A percentile compares a stretch with the other conserved stretches of the same genome.
phyloP scores from a whole-genome alignment of 2,888 invertebrate genomes.

The Caenorhabditis sp. region DNA sequence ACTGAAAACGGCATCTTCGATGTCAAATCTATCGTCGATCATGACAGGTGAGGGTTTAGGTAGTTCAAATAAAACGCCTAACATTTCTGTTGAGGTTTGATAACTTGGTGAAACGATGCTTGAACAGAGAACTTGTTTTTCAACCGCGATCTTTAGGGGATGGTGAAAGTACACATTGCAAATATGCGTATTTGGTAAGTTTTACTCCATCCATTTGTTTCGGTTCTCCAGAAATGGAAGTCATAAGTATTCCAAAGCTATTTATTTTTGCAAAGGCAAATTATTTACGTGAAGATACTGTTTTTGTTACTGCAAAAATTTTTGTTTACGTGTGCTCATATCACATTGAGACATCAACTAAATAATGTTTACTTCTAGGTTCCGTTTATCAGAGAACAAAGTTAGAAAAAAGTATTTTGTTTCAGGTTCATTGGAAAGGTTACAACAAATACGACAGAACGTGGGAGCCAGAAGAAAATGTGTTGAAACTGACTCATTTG shows the following conservation, averaged over 20 bases:
- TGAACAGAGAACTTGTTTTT: neutral
- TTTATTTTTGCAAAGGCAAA: too few relatives aligned
- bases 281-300: too few relatives aligned
- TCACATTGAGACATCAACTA: too few relatives aligned
- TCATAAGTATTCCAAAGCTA: neutral
- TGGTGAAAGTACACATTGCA: slow-evolving; percentile 6
- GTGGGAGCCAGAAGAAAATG: slow-evolving; percentile 37
- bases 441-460: slow-evolving; percentile 12
- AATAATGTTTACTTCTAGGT: too few relatives aligned
- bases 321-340: too few relatives aligned
- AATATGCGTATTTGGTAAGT: slow-evolving; percentile 23
- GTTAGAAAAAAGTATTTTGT: too few relatives aligned
- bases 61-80: neutral
- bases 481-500: neutral
- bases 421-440: slow-evolving; percentile 32
- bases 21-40: neutral
- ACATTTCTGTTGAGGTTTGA: neutral
- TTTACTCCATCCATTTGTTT: too few relatives aligned
- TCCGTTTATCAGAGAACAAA: too few relatives aligned
- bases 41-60: neutral
- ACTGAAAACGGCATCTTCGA: slow-evolving; percentile 1
- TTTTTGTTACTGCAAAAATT: too few relatives aligned
- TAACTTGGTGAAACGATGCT: neutral
- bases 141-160: slow-evolving; percentile 4
- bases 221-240: too few relatives aligned